Evolutionary conservation across 1,140 invertebrate genomes (phyloP).

Genomic region (Drosophila kohkoa): DNA sequence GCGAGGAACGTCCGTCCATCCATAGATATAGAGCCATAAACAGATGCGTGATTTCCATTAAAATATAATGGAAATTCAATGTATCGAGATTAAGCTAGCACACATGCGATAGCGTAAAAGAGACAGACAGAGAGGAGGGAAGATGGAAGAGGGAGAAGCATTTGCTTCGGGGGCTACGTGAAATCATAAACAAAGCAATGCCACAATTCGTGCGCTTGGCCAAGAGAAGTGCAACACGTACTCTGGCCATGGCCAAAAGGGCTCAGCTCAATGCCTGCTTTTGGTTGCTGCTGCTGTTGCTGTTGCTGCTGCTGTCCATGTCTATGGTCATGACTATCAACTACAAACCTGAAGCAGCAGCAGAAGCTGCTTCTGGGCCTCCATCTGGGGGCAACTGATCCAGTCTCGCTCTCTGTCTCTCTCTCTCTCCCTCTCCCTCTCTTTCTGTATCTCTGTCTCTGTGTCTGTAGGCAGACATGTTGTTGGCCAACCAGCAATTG

Average conservation of each 20-base stretch:
- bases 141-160: neutral
- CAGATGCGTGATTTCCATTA: constrained; percentile 70
- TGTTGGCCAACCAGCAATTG: constrained; percentile 29
- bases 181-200: constrained; percentile 63
- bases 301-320: neutral
- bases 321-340: constrained; percentile 35
- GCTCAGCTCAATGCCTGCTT: constrained; percentile 19
- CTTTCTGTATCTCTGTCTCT: neutral
- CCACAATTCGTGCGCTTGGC: constrained; percentile 47
- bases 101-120: constrained; percentile 6
- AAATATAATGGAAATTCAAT: constrained; percentile 71
- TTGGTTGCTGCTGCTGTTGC: too few species aligned
- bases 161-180: constrained; percentile 49
- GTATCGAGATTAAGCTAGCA: constrained; percentile 60
- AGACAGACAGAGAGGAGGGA: neutral
- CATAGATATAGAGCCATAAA: constrained; percentile 61
- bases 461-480: neutral
- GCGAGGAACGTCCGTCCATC: constrained; percentile 1
- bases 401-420: neutral
- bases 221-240: constrained; percentile 48
- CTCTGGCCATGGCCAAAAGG: constrained; percentile 37
- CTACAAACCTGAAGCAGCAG: constrained; percentile 13
- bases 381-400: neutral
- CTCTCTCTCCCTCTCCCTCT: neutral
- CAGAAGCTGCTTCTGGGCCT: constrained; percentile 12